phyloP scores from a whole-genome alignment of 2,113 vertebrate species.

The Sardina pilchardus region DNA sequence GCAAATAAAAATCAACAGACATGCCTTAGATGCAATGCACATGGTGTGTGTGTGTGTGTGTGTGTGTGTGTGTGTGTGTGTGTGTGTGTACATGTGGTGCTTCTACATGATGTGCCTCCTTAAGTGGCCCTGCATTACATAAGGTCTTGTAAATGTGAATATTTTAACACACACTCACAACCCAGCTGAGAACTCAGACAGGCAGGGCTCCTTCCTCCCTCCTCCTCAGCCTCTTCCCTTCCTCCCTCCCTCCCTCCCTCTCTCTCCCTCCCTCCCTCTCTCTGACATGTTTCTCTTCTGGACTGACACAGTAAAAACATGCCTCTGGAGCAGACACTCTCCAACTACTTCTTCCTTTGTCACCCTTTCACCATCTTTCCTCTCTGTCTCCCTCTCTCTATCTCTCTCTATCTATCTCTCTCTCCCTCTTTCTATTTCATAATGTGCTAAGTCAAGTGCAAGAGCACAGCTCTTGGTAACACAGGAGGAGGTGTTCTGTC shows the following conservation, averaged over 20 bases:
- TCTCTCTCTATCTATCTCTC: neutral
- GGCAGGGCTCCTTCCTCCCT: neutral
- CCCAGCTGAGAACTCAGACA: conserved; percentile 6
- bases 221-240: neutral
- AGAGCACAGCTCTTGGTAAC: neutral
- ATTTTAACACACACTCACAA: conserved; percentile 5
- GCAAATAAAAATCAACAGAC: neutral
- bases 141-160: neutral
- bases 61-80: neutral
- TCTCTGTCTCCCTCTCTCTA: neutral
- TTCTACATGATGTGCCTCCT: neutral
- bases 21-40: neutral
- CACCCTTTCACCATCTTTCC: neutral
- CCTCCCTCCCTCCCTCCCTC: neutral
- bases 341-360: neutral
- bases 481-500: neutral
- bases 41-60: neutral
- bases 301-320: conserved; percentile 1
- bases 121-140: neutral
- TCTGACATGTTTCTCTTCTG: neutral
- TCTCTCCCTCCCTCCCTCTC: neutral
- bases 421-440: neutral
- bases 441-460: neutral
- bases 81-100: neutral
- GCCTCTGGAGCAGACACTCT: neutral